Percentiles rank a stretch among this genome's conserved stretches.
Evolutionary conservation across 2,888 invertebrate genomes (phyloP).

Genomic region (Exocentrus adspersus): DNA sequence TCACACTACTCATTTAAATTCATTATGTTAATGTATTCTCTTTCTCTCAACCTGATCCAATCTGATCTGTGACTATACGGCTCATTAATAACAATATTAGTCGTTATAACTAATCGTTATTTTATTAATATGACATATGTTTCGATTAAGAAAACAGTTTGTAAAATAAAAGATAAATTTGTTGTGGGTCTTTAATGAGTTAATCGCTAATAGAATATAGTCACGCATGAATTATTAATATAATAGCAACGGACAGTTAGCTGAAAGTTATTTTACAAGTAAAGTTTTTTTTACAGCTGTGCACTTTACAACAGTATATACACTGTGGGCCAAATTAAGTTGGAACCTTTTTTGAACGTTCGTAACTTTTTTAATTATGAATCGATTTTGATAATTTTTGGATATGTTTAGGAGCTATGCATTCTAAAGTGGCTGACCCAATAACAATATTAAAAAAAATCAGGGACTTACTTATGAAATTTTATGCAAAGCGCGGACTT

Average conservation of each 20-base stretch:
- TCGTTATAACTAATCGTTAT: background rate
- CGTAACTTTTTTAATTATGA: too few relatives aligned
- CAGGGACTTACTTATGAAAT: too few relatives aligned
- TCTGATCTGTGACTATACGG: background rate
- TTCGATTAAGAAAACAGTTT: background rate
- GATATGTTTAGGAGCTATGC: too few relatives aligned
- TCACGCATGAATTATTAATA: background rate
- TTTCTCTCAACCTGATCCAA: background rate
- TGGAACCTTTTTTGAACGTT: too few relatives aligned
- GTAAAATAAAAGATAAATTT: conserved; percentile 1
- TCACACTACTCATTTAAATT: too few relatives aligned
- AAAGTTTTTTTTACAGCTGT: too few relatives aligned
- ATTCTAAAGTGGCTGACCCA: too few relatives aligned
- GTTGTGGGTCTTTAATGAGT: background rate
- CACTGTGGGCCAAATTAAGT: too few relatives aligned
- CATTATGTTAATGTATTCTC: background rate
- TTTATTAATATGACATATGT: background rate
- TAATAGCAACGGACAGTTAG: background rate
- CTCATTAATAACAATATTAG: background rate
- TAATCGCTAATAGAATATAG: background rate
- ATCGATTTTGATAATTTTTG: too few relatives aligned
- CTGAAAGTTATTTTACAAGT: background rate
- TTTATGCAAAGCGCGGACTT: too few relatives aligned
- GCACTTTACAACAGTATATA: too few relatives aligned
- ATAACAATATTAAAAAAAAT: too few relatives aligned